These are phyloP conservation scores for Littorina saxatilis DNA, from an alignment of 1,140 invertebrate species.

Conservation along the genomic window DNA sequence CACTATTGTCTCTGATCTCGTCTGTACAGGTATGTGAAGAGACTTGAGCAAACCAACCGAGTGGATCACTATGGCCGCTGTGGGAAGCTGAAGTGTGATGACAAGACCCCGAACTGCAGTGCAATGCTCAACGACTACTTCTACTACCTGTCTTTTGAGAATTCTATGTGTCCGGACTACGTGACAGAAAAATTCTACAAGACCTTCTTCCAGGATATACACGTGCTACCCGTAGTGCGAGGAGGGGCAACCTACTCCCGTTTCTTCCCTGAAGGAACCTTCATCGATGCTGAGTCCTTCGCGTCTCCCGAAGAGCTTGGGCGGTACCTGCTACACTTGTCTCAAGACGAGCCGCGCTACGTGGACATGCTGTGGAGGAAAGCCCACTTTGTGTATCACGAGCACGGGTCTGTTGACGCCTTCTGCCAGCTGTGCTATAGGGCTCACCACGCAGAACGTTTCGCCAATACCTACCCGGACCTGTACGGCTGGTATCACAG, in stretches of 20 bases:
- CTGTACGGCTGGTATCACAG: background rate
- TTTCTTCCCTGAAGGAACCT: constrained; percentile 78
- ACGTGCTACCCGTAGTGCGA: constrained; percentile 83
- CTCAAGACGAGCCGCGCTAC: constrained; percentile 42
- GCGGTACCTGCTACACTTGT: constrained; percentile 76
- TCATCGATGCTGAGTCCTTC: constrained; percentile 80
- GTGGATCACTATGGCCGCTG: constrained; percentile 83
- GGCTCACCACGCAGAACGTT: background rate
- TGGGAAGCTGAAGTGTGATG: constrained; percentile 47
- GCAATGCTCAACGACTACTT: constrained; percentile 45
- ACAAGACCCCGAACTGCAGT: constrained; percentile 16
- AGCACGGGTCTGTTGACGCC: background rate
- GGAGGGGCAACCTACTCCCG: constrained; percentile 79
- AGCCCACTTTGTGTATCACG: background rate
- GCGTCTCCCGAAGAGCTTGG: constrained; percentile 77
- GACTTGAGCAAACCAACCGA: constrained; percentile 76
- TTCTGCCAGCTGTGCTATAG: constrained; percentile 7
- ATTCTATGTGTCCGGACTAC: constrained; percentile 79
- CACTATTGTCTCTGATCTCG: too few relatives aligned
- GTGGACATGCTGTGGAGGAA: constrained; percentile 1
- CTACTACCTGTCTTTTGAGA: constrained; percentile 80
- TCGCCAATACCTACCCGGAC: background rate
- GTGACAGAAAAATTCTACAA: constrained; percentile 93
- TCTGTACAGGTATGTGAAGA: background rate
- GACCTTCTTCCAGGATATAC: constrained; percentile 23